Percentiles rank a stretch among this genome's conserved stretches.
Evolutionary conservation across 2,888 invertebrate genomes (phyloP).

Genomic region (Caenorhabditis sp.): DNA sequence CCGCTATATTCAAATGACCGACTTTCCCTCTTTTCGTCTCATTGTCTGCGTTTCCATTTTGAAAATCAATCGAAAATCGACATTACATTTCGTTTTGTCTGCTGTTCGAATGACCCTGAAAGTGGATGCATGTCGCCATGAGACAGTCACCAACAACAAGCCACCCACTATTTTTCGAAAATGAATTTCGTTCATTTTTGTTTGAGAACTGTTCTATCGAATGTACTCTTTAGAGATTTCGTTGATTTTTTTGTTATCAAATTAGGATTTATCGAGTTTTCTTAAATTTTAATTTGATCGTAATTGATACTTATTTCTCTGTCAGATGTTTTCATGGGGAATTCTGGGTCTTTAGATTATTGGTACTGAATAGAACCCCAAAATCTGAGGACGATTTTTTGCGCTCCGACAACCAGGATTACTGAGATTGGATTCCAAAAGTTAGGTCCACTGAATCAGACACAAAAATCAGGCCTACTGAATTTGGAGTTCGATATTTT

Average conservation of each 20-base stretch:
- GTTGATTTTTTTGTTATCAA: neutral
- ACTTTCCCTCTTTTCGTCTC: slow-evolving; percentile 35
- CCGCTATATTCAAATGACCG: slow-evolving; percentile 35
- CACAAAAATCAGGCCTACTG: too few relatives aligned
- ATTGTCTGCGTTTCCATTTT: slow-evolving; percentile 1
- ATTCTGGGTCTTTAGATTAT: too few relatives aligned
- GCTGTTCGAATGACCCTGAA: slow-evolving; percentile 35
- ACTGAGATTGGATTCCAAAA: too few relatives aligned
- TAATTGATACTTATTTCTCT: neutral
- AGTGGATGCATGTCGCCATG: slow-evolving; percentile 26
- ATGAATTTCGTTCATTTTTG: slow-evolving; percentile 9
- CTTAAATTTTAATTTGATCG: slow-evolving; percentile 5
- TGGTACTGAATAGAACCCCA: too few relatives aligned
- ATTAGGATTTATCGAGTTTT: slow-evolving; percentile 1
- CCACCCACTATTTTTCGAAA: slow-evolving; percentile 2
- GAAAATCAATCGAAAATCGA: neutral
- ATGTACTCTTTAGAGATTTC: neutral
- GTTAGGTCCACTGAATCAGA: too few relatives aligned
- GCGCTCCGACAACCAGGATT: too few relatives aligned
- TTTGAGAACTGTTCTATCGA: neutral
- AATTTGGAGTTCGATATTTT: too few relatives aligned
- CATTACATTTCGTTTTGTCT: neutral
- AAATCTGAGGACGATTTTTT: too few relatives aligned
- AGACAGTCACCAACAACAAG: slow-evolving; percentile 12
- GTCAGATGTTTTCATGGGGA: too few relatives aligned